These are phyloP conservation scores for Tachyglossus aculeatus DNA, from an alignment of 2,797 vertebrate genomes.

Conservation along the genomic window DNA sequence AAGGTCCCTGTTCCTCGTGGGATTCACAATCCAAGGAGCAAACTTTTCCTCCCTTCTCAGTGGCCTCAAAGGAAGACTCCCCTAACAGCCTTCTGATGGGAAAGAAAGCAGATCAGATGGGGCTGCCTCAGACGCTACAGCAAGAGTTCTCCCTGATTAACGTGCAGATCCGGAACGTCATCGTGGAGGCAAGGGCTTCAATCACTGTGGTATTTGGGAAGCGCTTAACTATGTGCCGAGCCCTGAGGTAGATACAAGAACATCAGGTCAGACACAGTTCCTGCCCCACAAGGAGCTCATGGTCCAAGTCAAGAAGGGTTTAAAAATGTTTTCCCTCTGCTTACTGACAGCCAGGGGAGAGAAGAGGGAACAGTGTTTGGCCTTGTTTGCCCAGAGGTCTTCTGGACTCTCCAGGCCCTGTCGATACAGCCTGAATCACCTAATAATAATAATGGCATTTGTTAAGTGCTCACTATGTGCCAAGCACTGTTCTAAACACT, in stretches of 20 bases:
- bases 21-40: background rate
- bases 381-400: background rate
- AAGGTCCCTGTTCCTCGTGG: no score
- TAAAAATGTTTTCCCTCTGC: background rate
- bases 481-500: no score
- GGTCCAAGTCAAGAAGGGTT: no score
- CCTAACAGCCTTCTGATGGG: slow-evolving; percentile 67
- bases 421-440: no score
- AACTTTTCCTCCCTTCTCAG: slow-evolving; percentile 57
- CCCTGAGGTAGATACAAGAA: no score
- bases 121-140: slow-evolving; percentile 93
- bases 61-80: slow-evolving; percentile 80
- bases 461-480: no score
- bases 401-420: no score
- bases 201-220: no score
- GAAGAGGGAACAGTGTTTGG: background rate
- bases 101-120: slow-evolving; percentile 78
- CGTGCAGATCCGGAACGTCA: slow-evolving; percentile 95
- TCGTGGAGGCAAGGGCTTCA: slow-evolving; percentile 90
- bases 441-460: no score
- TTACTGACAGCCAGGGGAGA: background rate
- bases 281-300: no score
- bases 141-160: slow-evolving; percentile 98
- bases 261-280: no score
- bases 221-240: no score